Base-by-base conservation (phyloP, 2,113 vertebrate genomes). In the Lepisosteus osseus region DNA sequence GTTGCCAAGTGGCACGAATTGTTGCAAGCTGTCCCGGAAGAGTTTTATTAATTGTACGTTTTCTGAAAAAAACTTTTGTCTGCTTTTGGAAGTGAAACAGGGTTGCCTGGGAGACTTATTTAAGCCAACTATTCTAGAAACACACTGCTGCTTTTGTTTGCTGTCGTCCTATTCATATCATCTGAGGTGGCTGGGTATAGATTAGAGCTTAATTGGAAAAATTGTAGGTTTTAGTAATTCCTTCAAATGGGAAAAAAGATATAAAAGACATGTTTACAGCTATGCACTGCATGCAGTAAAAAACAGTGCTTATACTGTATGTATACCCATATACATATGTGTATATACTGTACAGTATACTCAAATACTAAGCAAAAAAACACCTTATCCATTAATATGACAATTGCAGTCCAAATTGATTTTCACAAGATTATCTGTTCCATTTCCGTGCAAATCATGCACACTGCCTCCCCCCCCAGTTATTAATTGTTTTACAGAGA, bases 1-100 rank as follows among this genome's bases (percentile, higher is more conserved):
- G 83, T 86, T 94, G 94, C 94, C 92, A 95, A 95, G 89, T 88
- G 84, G 87, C 90, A 86, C 90, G 93, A 92, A 95, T 93, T 90
- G 93, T 92, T 92, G 92, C 90, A 93, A 90, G 90, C 92, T 93
- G 91, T 92, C 90, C 92, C 90, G 91, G 92, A 93, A 94, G 91
- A 91, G 86, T 93, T 92, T 91, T 93, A 94, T 93, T 94, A 94
- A 93, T 92, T 92, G 92, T 92, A 90, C 88, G 88, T 89, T 90
- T 94, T 91, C 90, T 92, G 87, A 90, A 85, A 90, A 92, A 71
- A 70, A 90, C 88, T 92, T 93, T 92, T 93, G 90, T 94, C 93
- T 94, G 92, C 91, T 94, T 93, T 94, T 93, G 90, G 90, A 93
- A 92, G 87, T 88, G 88, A 91, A 87, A 91, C 92, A 89, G 85